Base-by-base conservation (phyloP, 2,113 vertebrate genomes). In the Myotis lucifugus region DNA sequence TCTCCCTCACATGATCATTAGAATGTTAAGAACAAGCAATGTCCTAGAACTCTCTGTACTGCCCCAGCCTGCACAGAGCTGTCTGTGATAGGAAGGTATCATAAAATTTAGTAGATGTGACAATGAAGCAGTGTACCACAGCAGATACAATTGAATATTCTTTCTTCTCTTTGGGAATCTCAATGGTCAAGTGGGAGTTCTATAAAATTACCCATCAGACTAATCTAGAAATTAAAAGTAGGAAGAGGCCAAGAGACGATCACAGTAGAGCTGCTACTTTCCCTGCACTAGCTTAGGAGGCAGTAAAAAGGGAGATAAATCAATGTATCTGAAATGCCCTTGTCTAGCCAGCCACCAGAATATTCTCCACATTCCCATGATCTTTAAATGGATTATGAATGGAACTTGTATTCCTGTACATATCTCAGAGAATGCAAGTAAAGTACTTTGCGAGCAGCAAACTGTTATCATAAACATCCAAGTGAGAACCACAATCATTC, bases 141-240 rank as follows among this genome's bases (percentile, higher is more conserved):
- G 46, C 50, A 79, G 15, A 88, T 6, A 67, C 92, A 95, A 89
- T 0, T 52, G 40, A 94, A 85, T 19, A 66, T 48, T 88, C 66
- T 32, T 85, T 72, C 94, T 70, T 78, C n/a, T 59, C 61, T 59
- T 82, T 91, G 67, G 40, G 90, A 46, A 46, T 46, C 70, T 87
- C 6, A 90, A 77, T 2, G 81, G 46, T 76, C 61, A 92, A 88
- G 54, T 72, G 42, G 9, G 17, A 3, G 67, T 42, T 89, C 74
- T 59, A 14, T 32, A 90, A 92, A 88, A 83, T 76, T 83, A 77
- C 5, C 46, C 54, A 76, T 48, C 54, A 84, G 29, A 46, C 69
- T 50, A 34, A 21, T 50, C 37, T 74, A 90, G 29, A 34, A 67
- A 89, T 73, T 88, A 89, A 88, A 79, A 77, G 66, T 66, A 66